These are phyloP conservation scores for Hiodon tergisus DNA, from an alignment of 2,113 vertebrate species.

Conservation along the genomic window DNA sequence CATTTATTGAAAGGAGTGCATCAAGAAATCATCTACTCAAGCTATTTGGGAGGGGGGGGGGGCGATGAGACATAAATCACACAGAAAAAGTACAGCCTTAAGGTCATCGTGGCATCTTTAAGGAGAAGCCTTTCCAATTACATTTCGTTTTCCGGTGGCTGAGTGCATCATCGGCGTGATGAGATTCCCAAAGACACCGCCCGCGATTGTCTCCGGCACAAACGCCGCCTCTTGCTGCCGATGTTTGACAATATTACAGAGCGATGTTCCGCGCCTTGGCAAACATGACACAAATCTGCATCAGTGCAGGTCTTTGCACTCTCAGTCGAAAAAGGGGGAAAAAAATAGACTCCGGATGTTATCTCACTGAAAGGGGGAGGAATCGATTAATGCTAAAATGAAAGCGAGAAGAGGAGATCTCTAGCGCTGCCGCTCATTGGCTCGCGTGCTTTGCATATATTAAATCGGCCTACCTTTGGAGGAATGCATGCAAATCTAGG, in stretches of 20 bases:
- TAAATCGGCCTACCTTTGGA: background rate
- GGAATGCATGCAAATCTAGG: background rate
- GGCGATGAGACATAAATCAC: constrained; percentile 35
- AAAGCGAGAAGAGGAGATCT: background rate
- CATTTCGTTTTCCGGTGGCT: background rate
- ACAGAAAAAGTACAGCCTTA: constrained; percentile 12
- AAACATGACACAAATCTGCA: constrained; percentile 7
- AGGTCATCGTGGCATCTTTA: constrained; percentile 20
- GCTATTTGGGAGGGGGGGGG: constrained; percentile 23
- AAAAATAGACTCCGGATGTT: background rate
- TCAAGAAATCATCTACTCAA: constrained; percentile 41
- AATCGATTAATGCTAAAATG: too few relatives aligned
- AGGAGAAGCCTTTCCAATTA: background rate
- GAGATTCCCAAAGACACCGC: background rate
- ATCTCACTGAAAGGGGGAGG: too few relatives aligned
- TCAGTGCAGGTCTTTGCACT: background rate
- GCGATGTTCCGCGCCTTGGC: background rate
- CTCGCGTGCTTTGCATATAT: background rate
- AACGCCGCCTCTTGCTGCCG: background rate
- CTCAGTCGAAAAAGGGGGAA: background rate
- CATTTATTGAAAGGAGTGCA: constrained; percentile 51
- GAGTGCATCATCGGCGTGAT: background rate
- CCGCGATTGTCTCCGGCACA: background rate
- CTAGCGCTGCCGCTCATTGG: background rate
- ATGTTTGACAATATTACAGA: constrained; percentile 11